Percentiles rank a stretch among this genome's conserved stretches.
Evolutionary conservation across 2,797 vertebrate species (phyloP).

Genomic region (Benthosema pterotum): DNA sequence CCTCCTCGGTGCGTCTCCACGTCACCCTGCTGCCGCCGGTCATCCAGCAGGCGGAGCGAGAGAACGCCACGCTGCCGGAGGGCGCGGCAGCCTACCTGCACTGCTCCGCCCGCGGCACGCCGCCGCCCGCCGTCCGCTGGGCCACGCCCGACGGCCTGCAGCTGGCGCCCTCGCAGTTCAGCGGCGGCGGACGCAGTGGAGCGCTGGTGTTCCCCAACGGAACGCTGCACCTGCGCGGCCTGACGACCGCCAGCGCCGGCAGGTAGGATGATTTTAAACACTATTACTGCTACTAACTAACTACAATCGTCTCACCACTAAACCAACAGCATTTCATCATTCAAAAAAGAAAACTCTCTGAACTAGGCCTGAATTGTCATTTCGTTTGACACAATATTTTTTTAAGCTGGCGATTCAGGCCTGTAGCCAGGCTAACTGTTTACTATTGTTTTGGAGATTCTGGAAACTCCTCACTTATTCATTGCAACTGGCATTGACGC

Average conservation of each 20-base stretch:
- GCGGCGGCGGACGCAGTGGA: slow-evolving; percentile 73
- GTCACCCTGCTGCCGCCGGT: slow-evolving; percentile 82
- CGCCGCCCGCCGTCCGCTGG: slow-evolving; percentile 84
- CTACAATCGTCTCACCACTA: no score
- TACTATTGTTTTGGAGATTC: no score
- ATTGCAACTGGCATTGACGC: no score
- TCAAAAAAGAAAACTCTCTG: no score
- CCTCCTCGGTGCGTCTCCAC: slow-evolving; percentile 83
- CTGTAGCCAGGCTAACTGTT: no score
- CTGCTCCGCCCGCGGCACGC: slow-evolving; percentile 84
- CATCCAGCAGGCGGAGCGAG: slow-evolving; percentile 81
- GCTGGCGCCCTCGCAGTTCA: slow-evolving; percentile 81
- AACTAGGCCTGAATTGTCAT: no score
- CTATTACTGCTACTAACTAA: no score
- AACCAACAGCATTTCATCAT: no score
- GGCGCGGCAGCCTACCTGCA: slow-evolving; percentile 82
- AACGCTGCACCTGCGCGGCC: slow-evolving; percentile 82
- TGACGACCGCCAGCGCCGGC: slow-evolving; percentile 78
- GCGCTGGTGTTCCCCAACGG: slow-evolving; percentile 90
- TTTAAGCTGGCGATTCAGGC: no score
- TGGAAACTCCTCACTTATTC: no score
- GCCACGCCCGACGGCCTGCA: slow-evolving; percentile 80
- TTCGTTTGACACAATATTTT: no score
- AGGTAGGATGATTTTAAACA: no score
- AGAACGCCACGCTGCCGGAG: slow-evolving; percentile 81